Base-by-base conservation (phyloP, 2,113 vertebrate genomes). In the Pteronura brasiliensis region DNA sequence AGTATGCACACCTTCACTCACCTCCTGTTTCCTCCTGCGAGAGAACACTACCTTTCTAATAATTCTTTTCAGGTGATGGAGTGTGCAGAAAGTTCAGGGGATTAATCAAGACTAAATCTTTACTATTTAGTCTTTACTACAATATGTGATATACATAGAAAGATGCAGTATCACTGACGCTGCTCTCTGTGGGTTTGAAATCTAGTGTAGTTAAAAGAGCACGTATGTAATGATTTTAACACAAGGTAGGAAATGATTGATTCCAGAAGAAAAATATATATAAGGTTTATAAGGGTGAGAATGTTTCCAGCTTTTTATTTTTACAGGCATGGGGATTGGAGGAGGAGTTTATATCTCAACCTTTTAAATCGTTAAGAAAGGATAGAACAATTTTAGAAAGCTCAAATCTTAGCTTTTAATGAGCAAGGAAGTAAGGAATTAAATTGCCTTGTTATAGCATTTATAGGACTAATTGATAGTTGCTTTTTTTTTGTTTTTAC, bases 1-100 rank as follows among this genome's bases (percentile, higher is more conserved):
- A 34, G 34, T 63, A 15, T 95, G 52, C 36, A 52, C 36, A 52
- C 25, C 6, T 31, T 20, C 29, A 21, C 20, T 27, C 7, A 67
- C 31, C 21, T 23, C 7, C 31, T 17, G 3, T 74, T 20, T 17
- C 63, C 31, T 18, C 42, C 36, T 49, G 77, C 27, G 42, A 57
- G 59, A 79, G 72, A 95, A 49, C 15, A 21, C 47, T 76, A 59
- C 65, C 9, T 90, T 69, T 88, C 55, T 90, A 8, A 42, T 93
- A 55, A 34, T 81, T 77, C 12, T 92, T 97, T 93, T 87, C 63
- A 94, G 85, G 47, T 92, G 55, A 71, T 81, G 52, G 59, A 93
- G 9, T 81, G 36, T 86, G 27, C 31, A 88, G 31, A 86, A 94
- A 88, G 52, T 81, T 80, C 42, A 57, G 31, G 57, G 10, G 77